Percentiles rank a stretch among this genome's conserved stretches.
phyloP scores from a whole-genome alignment of 2,797 vertebrate species.

The Aphelocoma californica region DNA sequence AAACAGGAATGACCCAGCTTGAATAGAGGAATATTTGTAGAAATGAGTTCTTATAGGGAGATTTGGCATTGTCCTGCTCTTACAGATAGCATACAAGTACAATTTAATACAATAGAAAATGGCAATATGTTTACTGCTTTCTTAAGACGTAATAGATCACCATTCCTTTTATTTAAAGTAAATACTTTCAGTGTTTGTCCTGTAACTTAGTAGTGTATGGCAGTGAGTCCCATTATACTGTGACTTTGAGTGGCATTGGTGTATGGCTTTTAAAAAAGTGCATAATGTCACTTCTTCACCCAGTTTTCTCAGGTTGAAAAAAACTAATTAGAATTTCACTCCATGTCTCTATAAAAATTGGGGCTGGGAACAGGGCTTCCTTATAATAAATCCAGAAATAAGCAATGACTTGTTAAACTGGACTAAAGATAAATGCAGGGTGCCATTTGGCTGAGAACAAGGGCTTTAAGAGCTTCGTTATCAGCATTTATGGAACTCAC shows the following conservation, averaged over 20 bases:
- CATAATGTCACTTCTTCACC: background rate
- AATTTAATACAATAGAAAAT: background rate
- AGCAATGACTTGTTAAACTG: background rate
- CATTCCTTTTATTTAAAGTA: background rate
- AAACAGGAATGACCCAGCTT: background rate
- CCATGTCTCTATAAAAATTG: background rate
- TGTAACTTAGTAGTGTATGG: background rate
- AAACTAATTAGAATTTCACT: background rate
- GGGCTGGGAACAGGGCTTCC: background rate
- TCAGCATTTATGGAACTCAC: background rate
- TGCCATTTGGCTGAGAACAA: background rate
- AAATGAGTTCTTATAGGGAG: background rate
- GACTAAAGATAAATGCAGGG: background rate
- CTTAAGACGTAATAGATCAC: background rate
- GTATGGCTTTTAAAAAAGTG: background rate
- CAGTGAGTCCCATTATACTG: background rate
- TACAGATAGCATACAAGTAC: background rate
- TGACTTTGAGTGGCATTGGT: background rate
- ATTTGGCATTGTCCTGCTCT: background rate
- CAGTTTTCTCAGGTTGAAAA: background rate
- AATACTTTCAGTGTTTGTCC: background rate
- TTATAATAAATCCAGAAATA: background rate
- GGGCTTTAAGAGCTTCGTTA: background rate
- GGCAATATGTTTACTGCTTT: background rate
- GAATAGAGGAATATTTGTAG: background rate